phyloP scores from a whole-genome alignment of 2,113 vertebrate genomes.

The Ovis canadensis region DNA sequence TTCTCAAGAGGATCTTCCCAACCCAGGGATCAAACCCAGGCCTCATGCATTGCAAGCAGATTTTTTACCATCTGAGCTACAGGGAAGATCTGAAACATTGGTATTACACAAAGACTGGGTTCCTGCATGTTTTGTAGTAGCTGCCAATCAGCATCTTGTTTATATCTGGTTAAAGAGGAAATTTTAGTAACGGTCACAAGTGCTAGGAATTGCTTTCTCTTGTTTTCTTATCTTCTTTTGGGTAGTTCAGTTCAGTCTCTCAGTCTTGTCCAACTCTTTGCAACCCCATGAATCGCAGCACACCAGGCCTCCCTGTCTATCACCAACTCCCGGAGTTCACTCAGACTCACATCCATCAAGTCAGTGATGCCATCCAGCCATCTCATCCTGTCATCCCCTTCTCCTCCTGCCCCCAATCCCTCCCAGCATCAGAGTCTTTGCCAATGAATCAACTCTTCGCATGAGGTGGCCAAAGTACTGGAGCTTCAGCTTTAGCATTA shows the following conservation, averaged over 20 bases:
- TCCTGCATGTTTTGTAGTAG: background rate
- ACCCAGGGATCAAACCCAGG: background rate
- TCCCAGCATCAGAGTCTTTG: too few relatives aligned
- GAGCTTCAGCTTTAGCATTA: too few relatives aligned
- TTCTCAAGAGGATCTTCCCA: background rate
- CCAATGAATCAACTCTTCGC: too few relatives aligned
- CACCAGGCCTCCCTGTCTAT: too few relatives aligned
- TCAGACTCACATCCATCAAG: rapidly evolving
- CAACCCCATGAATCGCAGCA: too few relatives aligned
- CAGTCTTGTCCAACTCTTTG: too few relatives aligned
- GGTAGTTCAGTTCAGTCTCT: too few relatives aligned
- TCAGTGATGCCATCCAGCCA: too few relatives aligned
- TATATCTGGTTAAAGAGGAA: background rate
- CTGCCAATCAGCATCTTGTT: background rate
- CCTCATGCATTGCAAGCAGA: background rate
- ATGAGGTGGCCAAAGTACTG: too few relatives aligned
- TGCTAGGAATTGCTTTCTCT: background rate
- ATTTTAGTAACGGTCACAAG: background rate
- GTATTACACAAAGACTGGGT: background rate
- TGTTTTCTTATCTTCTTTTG: background rate
- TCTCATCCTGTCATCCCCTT: too few relatives aligned
- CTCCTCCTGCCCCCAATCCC: too few relatives aligned
- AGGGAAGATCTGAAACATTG: background rate
- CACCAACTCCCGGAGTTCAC: too few relatives aligned
- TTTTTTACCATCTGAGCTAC: background rate